A percentile compares a stretch with the other conserved stretches of the same genome.
Conservation (phyloP, 2,797 vertebrate genomes). For the Myripristis murdjan region DNA sequence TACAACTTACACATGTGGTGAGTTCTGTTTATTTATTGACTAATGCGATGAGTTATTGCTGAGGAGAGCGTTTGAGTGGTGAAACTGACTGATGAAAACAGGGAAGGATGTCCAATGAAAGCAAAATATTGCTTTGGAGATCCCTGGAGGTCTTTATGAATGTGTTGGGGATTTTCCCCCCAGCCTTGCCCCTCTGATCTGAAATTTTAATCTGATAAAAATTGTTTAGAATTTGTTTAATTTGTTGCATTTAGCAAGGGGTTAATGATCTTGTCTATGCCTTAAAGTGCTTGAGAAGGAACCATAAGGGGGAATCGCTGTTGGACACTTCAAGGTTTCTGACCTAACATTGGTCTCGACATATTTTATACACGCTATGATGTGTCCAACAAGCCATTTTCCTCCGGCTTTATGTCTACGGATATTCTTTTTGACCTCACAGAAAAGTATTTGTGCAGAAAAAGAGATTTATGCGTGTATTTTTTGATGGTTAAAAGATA, state of each 20-base stretch:
- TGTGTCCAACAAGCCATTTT: slow-evolving; percentile 1
- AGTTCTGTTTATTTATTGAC: slow-evolving; percentile 59
- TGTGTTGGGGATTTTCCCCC: slow-evolving; percentile 14
- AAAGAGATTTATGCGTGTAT: slow-evolving; percentile 34
- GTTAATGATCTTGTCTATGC: slow-evolving; percentile 37
- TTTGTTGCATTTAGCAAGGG: slow-evolving; percentile 24
- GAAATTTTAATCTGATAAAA: not conserved
- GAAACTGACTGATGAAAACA: slow-evolving; percentile 8
- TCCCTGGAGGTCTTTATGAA: slow-evolving; percentile 22
- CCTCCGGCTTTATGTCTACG: not conserved
- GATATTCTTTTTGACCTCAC: not conserved
- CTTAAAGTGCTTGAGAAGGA: slow-evolving; percentile 45
- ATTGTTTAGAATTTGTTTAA: slow-evolving; percentile 5
- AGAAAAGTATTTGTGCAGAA: slow-evolving; percentile 4
- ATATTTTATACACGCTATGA: slow-evolving; percentile 45
- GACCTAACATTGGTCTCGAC: slow-evolving; percentile 16
- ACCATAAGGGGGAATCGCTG: not conserved
- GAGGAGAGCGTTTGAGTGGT: slow-evolving; percentile 14
- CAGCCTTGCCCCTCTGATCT: not conserved
- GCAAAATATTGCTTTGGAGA: slow-evolving; percentile 34
- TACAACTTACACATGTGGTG: slow-evolving; percentile 32
- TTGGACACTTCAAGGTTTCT: slow-evolving; percentile 14
- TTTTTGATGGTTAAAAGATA: slow-evolving; percentile 37
- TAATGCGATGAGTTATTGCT: slow-evolving; percentile 16
- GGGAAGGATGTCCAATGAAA: slow-evolving; percentile 49